Conservation (phyloP, 2,797 vertebrate genomes). For the Megaceryle alcyon region DNA sequence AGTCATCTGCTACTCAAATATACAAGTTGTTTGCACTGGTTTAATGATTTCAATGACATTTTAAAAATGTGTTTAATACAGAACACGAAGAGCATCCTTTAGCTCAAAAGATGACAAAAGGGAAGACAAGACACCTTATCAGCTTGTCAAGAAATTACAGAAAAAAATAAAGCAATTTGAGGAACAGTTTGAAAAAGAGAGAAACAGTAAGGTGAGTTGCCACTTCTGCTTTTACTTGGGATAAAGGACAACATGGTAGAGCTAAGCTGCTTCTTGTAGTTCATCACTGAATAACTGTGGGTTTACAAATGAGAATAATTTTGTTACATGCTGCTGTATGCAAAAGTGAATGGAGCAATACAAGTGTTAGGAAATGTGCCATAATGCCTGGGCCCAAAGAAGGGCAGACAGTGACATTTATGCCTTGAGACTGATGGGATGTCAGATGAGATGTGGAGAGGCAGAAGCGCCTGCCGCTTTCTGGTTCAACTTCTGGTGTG, state of each 20-base stretch:
- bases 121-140: conserved; percentile 90
- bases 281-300: neutral
- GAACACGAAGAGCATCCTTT: conserved; percentile 91
- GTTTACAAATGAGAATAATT: neutral
- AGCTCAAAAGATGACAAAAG: conserved; percentile 90
- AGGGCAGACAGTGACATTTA: neutral
- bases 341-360: neutral
- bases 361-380: neutral
- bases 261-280: neutral
- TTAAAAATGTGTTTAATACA: conserved; percentile 57
- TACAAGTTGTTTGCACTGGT: neutral
- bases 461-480: neutral
- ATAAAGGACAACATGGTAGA: neutral
- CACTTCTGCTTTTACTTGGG: neutral
- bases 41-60: neutral
- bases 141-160: conserved; percentile 96
- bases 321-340: neutral
- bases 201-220: conserved; percentile 88
- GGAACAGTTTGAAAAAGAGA: conserved; percentile 97
- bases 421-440: neutral
- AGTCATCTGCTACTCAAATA: neutral
- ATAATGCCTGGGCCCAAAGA: neutral
- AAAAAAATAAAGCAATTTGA: conserved; percentile 99
- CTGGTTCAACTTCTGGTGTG: neutral
- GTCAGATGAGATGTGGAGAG: neutral